Evolutionary conservation across 2,888 invertebrate genomes (phyloP).

Genomic region (Aelia acuminata): DNA sequence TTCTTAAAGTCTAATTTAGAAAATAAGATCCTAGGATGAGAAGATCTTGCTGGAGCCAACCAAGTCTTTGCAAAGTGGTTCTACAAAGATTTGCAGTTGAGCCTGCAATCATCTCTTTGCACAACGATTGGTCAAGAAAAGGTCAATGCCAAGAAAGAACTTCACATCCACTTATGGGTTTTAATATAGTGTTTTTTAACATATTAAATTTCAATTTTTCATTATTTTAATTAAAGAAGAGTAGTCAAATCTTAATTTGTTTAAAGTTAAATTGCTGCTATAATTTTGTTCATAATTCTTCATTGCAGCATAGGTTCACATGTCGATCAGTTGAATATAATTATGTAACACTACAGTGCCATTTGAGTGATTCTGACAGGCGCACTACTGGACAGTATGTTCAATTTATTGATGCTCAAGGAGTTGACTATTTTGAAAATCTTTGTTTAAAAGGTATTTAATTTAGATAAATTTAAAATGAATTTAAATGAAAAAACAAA

Average conservation of each 20-base stretch:
- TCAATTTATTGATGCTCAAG: conserved; percentile 90
- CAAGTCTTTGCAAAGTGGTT: too few relatives aligned
- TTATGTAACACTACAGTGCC: conserved; percentile 92
- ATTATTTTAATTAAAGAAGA: too few relatives aligned
- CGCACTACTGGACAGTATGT: conserved; percentile 89
- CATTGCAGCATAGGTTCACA: conserved; percentile 84
- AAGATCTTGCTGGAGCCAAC: too few relatives aligned
- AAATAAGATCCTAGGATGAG: too few relatives aligned
- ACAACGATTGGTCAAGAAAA: too few relatives aligned
- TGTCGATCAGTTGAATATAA: conserved; percentile 95
- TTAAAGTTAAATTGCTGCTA: neutral
- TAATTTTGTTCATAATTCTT: neutral
- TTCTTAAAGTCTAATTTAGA: neutral
- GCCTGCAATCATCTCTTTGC: too few relatives aligned
- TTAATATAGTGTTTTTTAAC: too few relatives aligned
- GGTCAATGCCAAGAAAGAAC: too few relatives aligned
- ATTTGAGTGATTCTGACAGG: conserved; percentile 90
- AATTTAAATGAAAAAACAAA: neutral
- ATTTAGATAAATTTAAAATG: neutral
- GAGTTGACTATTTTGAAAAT: conserved; percentile 90
- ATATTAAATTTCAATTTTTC: neutral
- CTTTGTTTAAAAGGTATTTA: conserved; percentile 84
- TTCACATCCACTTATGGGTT: too few relatives aligned
- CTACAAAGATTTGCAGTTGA: too few relatives aligned
- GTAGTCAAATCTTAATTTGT: neutral